Conservation (phyloP, 2,113 vertebrate genomes). For the Bagarius yarrelli region DNA sequence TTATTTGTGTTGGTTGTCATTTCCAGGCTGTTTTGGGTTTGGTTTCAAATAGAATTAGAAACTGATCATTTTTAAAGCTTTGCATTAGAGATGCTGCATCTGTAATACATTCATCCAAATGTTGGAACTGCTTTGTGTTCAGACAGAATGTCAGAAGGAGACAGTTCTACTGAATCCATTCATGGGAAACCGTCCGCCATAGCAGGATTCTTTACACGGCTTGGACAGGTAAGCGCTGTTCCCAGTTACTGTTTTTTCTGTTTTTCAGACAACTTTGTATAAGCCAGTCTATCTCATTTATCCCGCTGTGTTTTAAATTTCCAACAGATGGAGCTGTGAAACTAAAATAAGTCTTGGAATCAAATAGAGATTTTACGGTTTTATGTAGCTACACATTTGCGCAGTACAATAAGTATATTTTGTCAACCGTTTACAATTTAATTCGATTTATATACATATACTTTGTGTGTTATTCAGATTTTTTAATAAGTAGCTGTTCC, state of each 20-base stretch:
- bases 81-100: background rate
- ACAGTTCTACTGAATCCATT: conserved; percentile 93
- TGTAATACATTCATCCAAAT: background rate
- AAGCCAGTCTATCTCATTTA: background rate
- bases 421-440: background rate
- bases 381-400: no score
- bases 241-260: no score
- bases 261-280: background rate
- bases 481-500: background rate
- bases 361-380: background rate
- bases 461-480: background rate
- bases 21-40: background rate
- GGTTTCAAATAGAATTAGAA: background rate
- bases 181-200: conserved; percentile 92
- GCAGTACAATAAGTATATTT: background rate
- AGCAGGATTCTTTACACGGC: conserved; percentile 86
- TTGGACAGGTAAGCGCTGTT: conserved; percentile 79
- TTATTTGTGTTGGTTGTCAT: background rate
- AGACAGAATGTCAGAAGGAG: conserved; percentile 97
- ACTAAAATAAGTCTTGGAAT: background rate
- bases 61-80: background rate
- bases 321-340: background rate
- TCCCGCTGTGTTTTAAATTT: background rate
- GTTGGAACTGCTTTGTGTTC: conserved; percentile 49
- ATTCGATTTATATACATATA: background rate